A percentile compares a stretch with the other conserved stretches of the same genome.
These are phyloP conservation scores for Linurgus olivaceus DNA, from an alignment of 2,797 vertebrate genomes.

Conservation along the genomic window DNA sequence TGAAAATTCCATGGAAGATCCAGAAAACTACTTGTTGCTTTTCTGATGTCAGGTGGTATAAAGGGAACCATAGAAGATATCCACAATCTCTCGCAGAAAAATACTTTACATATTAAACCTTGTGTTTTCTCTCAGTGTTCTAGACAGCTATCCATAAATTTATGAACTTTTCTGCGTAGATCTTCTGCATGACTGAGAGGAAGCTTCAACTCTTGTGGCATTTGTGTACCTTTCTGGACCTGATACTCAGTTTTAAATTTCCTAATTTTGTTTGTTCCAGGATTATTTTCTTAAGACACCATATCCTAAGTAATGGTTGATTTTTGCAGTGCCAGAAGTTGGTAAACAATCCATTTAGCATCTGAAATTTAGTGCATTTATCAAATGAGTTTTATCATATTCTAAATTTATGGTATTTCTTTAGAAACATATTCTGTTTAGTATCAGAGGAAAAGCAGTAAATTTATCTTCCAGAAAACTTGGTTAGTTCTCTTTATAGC, in stretches of 20 bases:
- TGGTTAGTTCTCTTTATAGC: background rate
- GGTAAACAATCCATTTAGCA: background rate
- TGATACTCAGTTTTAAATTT: background rate
- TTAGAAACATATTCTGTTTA: background rate
- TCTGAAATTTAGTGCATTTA: background rate
- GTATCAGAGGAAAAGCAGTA: background rate
- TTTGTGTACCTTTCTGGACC: background rate
- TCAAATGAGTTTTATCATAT: background rate
- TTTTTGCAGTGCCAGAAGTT: background rate
- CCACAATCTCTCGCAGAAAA: background rate
- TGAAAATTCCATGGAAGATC: background rate
- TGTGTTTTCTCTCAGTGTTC: background rate
- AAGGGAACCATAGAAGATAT: background rate
- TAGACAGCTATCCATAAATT: background rate
- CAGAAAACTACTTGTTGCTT: background rate
- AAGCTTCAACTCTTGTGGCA: rapidly evolving
- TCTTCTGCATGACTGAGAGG: background rate
- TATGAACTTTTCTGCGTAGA: background rate
- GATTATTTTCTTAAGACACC: background rate
- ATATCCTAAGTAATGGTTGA: background rate
- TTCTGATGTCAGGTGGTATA: background rate
- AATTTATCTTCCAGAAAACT: background rate
- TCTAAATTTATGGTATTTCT: background rate
- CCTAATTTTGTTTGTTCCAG: background rate
- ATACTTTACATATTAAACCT: background rate